Conservation (phyloP, 2,888 invertebrate species). For the Heliconius cydno region DNA sequence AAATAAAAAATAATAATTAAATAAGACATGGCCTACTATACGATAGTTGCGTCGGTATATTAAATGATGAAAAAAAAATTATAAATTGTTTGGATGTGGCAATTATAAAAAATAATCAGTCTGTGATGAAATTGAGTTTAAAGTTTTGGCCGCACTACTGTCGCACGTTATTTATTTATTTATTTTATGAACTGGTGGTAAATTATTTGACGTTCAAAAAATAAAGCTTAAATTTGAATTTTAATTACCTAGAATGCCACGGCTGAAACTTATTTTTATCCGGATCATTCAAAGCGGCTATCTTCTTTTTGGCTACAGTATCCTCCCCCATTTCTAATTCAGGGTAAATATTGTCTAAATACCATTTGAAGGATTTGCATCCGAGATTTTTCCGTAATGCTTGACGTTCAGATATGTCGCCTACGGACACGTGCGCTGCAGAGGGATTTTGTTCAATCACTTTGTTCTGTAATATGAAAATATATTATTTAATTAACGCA, state of each 20-base stretch:
- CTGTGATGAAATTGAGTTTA: too few species aligned
- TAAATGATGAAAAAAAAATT: too few species aligned
- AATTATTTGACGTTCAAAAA: too few species aligned
- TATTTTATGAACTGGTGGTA: too few species aligned
- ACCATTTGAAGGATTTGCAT: constrained; percentile 95
- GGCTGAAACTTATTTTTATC: constrained; percentile 88
- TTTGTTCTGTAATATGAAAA: constrained; percentile 85
- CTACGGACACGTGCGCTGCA: constrained; percentile 85
- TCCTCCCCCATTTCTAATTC: constrained; percentile 88
- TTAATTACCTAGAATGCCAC: constrained; percentile 88
- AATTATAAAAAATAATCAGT: too few species aligned
- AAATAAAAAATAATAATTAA: neutral
- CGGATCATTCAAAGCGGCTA: constrained; percentile 82
- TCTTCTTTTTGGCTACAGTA: constrained; percentile 79
- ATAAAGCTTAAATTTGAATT: too few species aligned
- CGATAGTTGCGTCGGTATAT: too few species aligned
- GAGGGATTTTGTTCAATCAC: constrained; percentile 87
- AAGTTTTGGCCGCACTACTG: too few species aligned
- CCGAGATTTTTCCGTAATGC: constrained; percentile 88
- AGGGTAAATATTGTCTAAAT: constrained; percentile 92
- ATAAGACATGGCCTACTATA: neutral
- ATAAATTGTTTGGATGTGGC: too few species aligned
- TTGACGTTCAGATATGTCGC: constrained; percentile 90
- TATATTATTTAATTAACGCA: neutral
- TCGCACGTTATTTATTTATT: too few species aligned